Conservation (phyloP, 2,797 vertebrate species). For the Lateolabrax maculatus region DNA sequence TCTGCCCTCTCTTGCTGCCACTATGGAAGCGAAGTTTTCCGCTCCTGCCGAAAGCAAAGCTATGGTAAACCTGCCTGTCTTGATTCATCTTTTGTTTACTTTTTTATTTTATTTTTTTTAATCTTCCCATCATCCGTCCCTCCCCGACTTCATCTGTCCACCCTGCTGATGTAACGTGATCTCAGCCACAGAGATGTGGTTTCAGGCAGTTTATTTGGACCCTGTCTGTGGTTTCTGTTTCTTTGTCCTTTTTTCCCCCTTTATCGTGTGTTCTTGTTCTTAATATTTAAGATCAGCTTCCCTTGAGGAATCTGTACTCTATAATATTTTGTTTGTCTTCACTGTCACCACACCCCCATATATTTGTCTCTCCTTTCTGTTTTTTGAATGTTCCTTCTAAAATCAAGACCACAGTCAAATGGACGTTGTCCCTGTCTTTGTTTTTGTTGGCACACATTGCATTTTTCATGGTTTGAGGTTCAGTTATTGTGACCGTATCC, state of each 20-base stretch:
- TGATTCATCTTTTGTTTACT: constrained; percentile 18
- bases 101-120: background rate
- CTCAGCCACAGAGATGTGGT: constrained; percentile 28
- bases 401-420: background rate
- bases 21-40: constrained; percentile 99
- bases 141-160: constrained; percentile 28
- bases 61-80: constrained; percentile 91
- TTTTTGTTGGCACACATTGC: background rate
- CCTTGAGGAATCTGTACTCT: background rate
- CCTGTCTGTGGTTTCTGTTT: constrained; percentile 35
- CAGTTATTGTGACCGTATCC: background rate
- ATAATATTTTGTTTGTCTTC: background rate
- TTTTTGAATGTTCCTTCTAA: constrained; percentile 20
- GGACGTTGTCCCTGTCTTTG: background rate
- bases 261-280: background rate
- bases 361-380: background rate
- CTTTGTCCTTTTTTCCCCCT: background rate
- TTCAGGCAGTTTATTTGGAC: constrained; percentile 25
- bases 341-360: background rate
- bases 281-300: background rate
- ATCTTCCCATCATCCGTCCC: background rate
- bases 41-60: constrained; percentile 99
- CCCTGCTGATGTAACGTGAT: constrained; percentile 41
- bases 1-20: constrained; percentile 99
- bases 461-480: background rate